Conservation (phyloP, 2,113 vertebrate genomes). For the Sula dactylatra region DNA sequence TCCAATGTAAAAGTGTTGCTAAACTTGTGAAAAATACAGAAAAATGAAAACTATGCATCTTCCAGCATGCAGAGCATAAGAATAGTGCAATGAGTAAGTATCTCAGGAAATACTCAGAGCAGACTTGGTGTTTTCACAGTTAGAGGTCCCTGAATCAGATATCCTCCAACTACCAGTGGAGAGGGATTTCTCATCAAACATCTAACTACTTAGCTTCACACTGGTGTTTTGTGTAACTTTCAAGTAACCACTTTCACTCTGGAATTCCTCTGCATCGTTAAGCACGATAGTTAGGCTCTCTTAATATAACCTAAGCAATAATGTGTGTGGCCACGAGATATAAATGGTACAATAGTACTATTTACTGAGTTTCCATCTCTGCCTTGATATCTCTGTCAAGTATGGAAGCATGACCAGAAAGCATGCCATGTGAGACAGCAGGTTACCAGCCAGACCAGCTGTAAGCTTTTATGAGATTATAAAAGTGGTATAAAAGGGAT, state of each 20-base stretch:
- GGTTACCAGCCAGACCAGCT: background rate
- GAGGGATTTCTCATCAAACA: background rate
- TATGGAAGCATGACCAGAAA: background rate
- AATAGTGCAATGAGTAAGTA: background rate
- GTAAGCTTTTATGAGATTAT: background rate
- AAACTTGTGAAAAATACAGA: background rate
- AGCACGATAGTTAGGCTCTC: background rate
- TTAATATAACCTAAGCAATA: background rate
- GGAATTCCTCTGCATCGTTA: background rate
- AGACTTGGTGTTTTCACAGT: background rate
- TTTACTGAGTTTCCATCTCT: background rate
- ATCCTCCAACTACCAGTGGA: background rate
- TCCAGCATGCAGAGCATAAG: background rate
- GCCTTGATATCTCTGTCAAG: background rate
- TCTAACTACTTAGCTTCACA: background rate
- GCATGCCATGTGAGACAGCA: accelerated
- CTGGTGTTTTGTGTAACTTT: background rate
- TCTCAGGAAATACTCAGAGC: background rate
- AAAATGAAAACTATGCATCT: background rate
- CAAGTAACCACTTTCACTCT: background rate
- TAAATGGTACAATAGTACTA: background rate
- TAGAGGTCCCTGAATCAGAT: background rate
- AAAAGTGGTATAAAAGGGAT: background rate
- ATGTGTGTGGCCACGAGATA: background rate
- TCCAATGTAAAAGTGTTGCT: background rate